phyloP scores from a whole-genome alignment of 2,797 vertebrate genomes.

The Philypnodon macrostomus region DNA sequence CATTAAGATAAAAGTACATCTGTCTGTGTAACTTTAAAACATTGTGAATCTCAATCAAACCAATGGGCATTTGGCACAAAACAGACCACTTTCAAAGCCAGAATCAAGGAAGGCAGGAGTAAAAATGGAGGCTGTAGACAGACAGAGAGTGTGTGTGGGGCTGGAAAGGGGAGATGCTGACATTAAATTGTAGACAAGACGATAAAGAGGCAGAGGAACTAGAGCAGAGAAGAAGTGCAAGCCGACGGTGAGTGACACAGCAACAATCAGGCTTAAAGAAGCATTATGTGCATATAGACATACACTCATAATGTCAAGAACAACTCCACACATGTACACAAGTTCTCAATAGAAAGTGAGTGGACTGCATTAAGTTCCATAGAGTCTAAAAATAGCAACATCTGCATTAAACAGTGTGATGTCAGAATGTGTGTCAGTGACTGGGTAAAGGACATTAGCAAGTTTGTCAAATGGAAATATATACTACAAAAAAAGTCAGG shows the following conservation, averaged over 20 bases:
- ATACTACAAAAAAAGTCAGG: too few relatives aligned
- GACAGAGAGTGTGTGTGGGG: conserved; percentile 30
- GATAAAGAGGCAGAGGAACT: conserved; percentile 30
- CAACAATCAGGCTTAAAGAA: conserved; percentile 43
- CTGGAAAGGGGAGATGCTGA: conserved; percentile 42
- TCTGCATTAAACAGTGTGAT: too few relatives aligned
- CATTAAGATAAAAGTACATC: conserved; percentile 69
- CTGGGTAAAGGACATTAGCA: too few relatives aligned
- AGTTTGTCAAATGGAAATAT: too few relatives aligned
- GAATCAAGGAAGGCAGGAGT: conserved; percentile 31
- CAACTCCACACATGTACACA: not conserved
- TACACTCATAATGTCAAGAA: not conserved
- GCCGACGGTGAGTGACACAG: conserved; percentile 57
- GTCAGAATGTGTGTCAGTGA: too few relatives aligned
- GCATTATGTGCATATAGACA: too few relatives aligned
- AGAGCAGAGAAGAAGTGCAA: conserved; percentile 35
- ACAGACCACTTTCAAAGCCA: conserved; percentile 49
- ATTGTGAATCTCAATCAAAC: conserved; percentile 70
- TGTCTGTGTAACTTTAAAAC: conserved; percentile 72
- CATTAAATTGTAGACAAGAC: not conserved
- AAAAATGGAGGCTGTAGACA: conserved; percentile 32
- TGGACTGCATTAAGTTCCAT: too few relatives aligned
- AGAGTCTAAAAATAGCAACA: too few relatives aligned
- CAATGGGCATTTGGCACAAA: conserved; percentile 73
- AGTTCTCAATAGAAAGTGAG: not conserved